Evolutionary conservation across 2,888 invertebrate genomes (phyloP), one percentile per base, ranked within the genome.

Genomic region (Sesia bembeciformis): DNA sequence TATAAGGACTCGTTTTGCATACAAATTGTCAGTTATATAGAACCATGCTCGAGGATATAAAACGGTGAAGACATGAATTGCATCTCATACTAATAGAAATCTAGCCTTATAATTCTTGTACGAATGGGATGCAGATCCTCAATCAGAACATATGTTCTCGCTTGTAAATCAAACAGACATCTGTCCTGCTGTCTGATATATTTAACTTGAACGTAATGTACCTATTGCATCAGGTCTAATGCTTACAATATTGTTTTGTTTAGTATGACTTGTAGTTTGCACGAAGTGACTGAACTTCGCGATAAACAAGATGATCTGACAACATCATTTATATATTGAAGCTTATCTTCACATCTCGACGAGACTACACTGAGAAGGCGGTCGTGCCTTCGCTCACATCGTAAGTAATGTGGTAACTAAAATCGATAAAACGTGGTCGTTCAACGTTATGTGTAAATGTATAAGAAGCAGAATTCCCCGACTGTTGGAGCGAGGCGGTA

Each of bases 401-500:
- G 46, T 23, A 46, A 46, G 46, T n/a, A 8, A 46, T 46, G n/a
- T 46, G 46, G 23, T 46, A 46, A n/a, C 46, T 46, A 7, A 23
- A 46, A 46, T 46, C 46, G 46, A 8, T 46, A 46, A 46, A 8
- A 46, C 46, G 4, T 8, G n/a, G n/a, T 46, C n/a, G 49, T 60
- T 65, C 54, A 53, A 61, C 65, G 55, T 62, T 67, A 61, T 62
- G 58, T 54, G 52, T 54, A 55, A 54, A 60, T 53, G 52, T 57
- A 57, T 70, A 70, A 72, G 69, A 68, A 60, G 63, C 62, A 70
- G 64, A 74, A 72, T 76, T 60, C 61, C 55, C 60, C 60, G 63
- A 61, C 63, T 61, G 62, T 62, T 58, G 56, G 66, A 64, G 7
- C 68, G 67, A 70, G 73, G 71, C 78, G 72, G 73, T 77, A 76